Base-by-base conservation (phyloP, 2,113 vertebrate genomes). In the Scatophagus argus region DNA sequence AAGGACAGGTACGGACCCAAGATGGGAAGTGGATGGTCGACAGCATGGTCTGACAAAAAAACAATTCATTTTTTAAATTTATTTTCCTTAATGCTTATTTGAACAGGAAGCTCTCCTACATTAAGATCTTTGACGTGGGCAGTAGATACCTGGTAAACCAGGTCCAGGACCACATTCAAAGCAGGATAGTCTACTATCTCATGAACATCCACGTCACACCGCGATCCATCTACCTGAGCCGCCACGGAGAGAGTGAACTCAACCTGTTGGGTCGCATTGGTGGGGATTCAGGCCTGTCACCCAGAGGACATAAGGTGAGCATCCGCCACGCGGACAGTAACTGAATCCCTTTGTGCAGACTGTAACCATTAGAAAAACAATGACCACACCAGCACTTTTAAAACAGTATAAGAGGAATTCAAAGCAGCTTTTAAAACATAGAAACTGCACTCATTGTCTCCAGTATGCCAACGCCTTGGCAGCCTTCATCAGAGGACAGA, bases 191-290 rank as follows among this genome's bases (percentile, higher is more conserved):
- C 0, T 98, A 98, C 76, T 98, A 98, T 88, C 94, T 98, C 75
- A 98, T 98, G 96, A 98, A 98, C 88, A 98, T 97, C 86, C 97
- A 98, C 0, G 95, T 98, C 74, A 95, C 96, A 0, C 96, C 96
- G 0, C 94, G 96, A 2, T 93, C 95, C 84, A 98, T 98, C 92
- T 98, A 96, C 87, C 93, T 98, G 62, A 96, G 95, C 88, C 94
- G 96, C 32, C 97, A 98, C 0, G 96, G 97, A 0, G 97, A 98
- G 89, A 97, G 96, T 10, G 94, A 95, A 39, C 95, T 97, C 83
- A 98, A 98, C 91, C 90, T 97, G 32, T 43, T 74, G 16, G 96
- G 96, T 0, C 88, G 94, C 59, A 97, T 97, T 0, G 96, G 96
- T 1, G 96, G 96, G 31, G 91, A 97, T 64, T 92, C 96, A 0